Conservation (phyloP, 2,888 invertebrate genomes). For the Andrena bucephala region DNA sequence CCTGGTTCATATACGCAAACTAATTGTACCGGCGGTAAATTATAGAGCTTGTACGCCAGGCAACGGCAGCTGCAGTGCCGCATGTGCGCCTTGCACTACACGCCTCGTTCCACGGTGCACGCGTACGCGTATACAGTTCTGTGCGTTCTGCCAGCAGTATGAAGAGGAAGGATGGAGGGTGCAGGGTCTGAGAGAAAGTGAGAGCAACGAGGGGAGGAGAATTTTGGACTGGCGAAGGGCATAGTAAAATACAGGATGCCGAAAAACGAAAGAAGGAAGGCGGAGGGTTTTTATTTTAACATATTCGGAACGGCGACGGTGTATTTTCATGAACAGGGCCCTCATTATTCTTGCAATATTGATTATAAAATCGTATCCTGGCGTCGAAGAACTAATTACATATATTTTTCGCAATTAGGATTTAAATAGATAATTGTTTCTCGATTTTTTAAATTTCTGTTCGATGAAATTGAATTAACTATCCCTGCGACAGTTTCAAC, state of each 20-base stretch:
- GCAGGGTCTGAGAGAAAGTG: conserved; percentile 13
- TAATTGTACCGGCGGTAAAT: conserved; percentile 79
- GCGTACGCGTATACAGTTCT: conserved; percentile 46
- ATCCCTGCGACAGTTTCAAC: too few relatives aligned
- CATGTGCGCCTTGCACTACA: conserved; percentile 70
- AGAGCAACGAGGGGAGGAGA: background rate
- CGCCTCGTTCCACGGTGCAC: conserved; percentile 66
- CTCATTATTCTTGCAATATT: too few relatives aligned
- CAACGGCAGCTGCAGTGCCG: conserved; percentile 76
- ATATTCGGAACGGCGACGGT: background rate
- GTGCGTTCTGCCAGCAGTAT: conserved; percentile 24
- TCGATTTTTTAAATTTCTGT: too few relatives aligned
- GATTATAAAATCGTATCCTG: too few relatives aligned
- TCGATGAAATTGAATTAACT: too few relatives aligned
- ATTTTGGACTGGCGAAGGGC: background rate
- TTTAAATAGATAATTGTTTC: too few relatives aligned
- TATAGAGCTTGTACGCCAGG: conserved; percentile 75
- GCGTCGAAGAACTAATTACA: too few relatives aligned
- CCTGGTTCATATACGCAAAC: conserved; percentile 77
- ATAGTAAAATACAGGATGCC: background rate
- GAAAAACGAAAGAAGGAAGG: background rate
- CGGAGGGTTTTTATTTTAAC: background rate
- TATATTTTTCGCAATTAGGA: too few relatives aligned
- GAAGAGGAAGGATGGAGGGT: conserved; percentile 4
- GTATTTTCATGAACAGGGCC: background rate